A percentile compares a stretch with the other conserved stretches of the same genome.
Conservation (phyloP, 2,888 invertebrate genomes). For the Eledone cirrhosa region DNA sequence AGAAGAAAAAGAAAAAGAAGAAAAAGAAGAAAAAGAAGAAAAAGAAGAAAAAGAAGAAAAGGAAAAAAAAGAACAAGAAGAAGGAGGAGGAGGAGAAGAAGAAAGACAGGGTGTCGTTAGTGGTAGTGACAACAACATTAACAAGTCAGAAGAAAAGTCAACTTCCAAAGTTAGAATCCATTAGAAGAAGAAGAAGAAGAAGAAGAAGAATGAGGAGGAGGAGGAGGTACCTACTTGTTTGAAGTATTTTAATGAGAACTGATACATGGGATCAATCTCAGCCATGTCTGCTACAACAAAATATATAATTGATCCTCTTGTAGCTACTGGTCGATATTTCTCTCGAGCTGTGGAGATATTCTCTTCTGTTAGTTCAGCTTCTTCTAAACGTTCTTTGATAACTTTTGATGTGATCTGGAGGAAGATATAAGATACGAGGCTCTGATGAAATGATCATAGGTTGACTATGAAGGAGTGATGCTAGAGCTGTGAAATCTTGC, state of each 20-base stretch:
- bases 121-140: too few relatives aligned
- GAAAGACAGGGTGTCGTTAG: not conserved
- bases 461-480: too few relatives aligned
- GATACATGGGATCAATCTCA: conserved; percentile 68
- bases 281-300: conserved; percentile 68
- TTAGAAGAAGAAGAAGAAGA: too few relatives aligned
- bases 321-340: conserved; percentile 66
- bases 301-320: conserved; percentile 68
- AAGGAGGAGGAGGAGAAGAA: not conserved
- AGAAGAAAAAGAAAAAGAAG: not conserved
- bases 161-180: too few relatives aligned
- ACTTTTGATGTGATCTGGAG: conserved; percentile 65
- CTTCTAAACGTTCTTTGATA: conserved; percentile 64
- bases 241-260: conserved; percentile 68
- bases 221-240: conserved; percentile 66
- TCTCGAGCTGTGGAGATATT: conserved; percentile 66
- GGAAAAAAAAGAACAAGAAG: not conserved
- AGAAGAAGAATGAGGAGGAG: too few relatives aligned
- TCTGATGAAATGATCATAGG: too few relatives aligned
- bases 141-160: not conserved
- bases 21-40: not conserved
- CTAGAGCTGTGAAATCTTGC: too few relatives aligned
- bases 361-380: conserved; percentile 66
- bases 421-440: too few relatives aligned
- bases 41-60: not conserved